Evolutionary conservation across 2,888 invertebrate species (phyloP).

Genomic region (Nasonovia ribisnigri): DNA sequence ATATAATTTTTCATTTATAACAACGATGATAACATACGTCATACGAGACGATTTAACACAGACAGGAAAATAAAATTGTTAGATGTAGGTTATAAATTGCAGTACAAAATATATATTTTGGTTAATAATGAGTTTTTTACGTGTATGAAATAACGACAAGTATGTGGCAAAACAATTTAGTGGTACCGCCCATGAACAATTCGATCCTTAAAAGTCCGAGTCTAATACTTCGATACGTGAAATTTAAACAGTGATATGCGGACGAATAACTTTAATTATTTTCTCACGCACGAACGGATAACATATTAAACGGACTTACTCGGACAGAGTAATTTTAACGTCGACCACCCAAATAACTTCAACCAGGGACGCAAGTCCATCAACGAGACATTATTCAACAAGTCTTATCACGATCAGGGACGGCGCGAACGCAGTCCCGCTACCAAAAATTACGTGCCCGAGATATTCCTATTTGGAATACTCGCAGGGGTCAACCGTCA

Average conservation of each 20-base stretch:
- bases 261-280: too few relatives aligned
- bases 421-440: slow-evolving; percentile 66
- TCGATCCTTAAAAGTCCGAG: neutral
- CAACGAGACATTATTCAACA: too few relatives aligned
- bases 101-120: neutral
- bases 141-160: neutral
- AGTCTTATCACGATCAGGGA: slow-evolving; percentile 46
- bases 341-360: too few relatives aligned
- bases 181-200: neutral
- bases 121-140: neutral
- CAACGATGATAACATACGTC: neutral
- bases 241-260: too few relatives aligned
- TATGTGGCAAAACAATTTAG: neutral
- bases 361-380: too few relatives aligned
- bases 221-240: too few relatives aligned
- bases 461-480: slow-evolving; percentile 81
- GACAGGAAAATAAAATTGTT: neutral
- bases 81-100: neutral
- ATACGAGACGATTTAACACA: neutral
- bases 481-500: slow-evolving; percentile 82
- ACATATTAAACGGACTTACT: too few relatives aligned
- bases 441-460: slow-evolving; percentile 70
- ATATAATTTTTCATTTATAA: neutral
- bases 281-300: too few relatives aligned
- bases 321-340: too few relatives aligned